A percentile compares a stretch with the other conserved stretches of the same genome.
Conservation (phyloP, 2,797 vertebrate species). For the Sebastiscus albofasciatus region DNA sequence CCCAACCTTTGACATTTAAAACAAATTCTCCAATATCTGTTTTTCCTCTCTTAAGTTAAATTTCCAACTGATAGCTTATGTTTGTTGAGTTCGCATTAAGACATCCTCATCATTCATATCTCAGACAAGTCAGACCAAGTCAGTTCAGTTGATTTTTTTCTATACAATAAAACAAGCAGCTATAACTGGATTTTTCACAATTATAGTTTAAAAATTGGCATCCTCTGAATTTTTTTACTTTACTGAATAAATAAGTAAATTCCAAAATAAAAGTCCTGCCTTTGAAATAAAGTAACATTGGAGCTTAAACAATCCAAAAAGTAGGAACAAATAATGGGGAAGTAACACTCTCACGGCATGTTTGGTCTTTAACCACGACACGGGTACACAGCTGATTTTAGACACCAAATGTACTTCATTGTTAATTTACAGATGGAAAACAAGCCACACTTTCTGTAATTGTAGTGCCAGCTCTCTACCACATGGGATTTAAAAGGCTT, state of each 20-base stretch:
- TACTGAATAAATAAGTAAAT: neutral
- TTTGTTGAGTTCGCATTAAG: neutral
- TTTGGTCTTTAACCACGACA: neutral
- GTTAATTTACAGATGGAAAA: neutral
- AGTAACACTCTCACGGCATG: neutral
- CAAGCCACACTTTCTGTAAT: neutral
- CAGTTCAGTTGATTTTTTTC: neutral
- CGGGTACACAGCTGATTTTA: neutral
- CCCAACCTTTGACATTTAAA: conserved; percentile 2
- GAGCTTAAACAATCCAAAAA: neutral
- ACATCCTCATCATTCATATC: conserved; percentile 9
- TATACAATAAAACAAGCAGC: neutral
- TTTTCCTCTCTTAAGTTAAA: neutral
- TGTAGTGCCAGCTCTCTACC: neutral
- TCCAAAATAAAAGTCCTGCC: neutral
- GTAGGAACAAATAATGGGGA: neutral
- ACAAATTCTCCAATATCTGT: neutral
- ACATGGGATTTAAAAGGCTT: neutral
- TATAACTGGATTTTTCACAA: neutral
- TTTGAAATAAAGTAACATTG: neutral
- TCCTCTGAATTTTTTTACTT: neutral
- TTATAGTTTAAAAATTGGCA: neutral
- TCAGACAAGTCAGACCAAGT: neutral
- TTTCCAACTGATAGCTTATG: neutral
- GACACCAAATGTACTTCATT: neutral